Percentiles rank a stretch among this genome's conserved stretches.
Evolutionary conservation across 2,888 invertebrate species (phyloP).

Genomic region (Drosophila demipolita): DNA sequence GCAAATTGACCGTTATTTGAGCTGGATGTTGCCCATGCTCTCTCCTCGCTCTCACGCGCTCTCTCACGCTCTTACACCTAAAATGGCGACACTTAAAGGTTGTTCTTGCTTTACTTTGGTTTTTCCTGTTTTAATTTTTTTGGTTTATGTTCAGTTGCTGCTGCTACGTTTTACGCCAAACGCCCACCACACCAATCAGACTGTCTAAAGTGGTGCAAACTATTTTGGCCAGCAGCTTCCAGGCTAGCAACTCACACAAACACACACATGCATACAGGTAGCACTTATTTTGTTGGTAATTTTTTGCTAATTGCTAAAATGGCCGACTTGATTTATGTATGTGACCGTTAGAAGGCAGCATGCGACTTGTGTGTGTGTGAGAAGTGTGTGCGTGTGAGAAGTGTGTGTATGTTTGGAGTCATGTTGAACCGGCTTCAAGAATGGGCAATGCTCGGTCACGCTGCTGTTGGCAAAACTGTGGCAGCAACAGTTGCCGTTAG

Average conservation of each 20-base stretch:
- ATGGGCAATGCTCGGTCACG: conserved; percentile 59
- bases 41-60: conserved; percentile 3
- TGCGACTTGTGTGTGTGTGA: conserved; percentile 16
- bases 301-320: conserved; percentile 73
- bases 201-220: conserved; percentile 55
- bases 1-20: conserved; percentile 70
- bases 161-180: conserved; percentile 2
- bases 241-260: conserved; percentile 15
- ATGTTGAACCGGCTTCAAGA: conserved; percentile 66
- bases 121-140: not conserved
- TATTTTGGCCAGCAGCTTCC: conserved; percentile 50
- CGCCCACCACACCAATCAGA: conserved; percentile 27
- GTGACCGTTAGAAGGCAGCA: conserved; percentile 67
- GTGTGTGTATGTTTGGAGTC: conserved; percentile 45
- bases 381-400: not conserved
- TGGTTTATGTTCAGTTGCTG: conserved; percentile 3
- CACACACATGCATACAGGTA: conserved; percentile 12
- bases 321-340: conserved; percentile 77
- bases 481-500: conserved; percentile 77
- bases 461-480: conserved; percentile 59
- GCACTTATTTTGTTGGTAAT: conserved; percentile 57
- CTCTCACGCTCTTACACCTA: conserved; percentile 23
- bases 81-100: conserved; percentile 54
- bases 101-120: conserved; percentile 13
- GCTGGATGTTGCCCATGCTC: conserved; percentile 18